Evolutionary conservation across 2,113 vertebrate genomes (phyloP).

Genomic region (Entelurus aequoreus): DNA sequence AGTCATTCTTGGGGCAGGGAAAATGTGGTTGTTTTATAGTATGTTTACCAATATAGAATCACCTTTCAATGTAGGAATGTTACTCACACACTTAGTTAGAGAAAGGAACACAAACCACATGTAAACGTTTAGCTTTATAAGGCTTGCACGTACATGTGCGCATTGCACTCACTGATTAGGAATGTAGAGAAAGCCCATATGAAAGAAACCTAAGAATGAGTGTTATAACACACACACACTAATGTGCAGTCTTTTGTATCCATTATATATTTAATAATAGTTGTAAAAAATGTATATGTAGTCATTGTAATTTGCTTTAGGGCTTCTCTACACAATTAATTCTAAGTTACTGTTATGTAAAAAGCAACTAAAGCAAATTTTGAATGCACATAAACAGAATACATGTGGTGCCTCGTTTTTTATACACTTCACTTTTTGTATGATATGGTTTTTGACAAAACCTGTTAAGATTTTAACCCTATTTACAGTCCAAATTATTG

Average conservation of each 20-base stretch:
- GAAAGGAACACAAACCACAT: conserved; percentile 49
- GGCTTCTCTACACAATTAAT: too few species aligned
- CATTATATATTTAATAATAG: too few species aligned
- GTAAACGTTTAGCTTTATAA: conserved; percentile 57
- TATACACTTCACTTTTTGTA: too few species aligned
- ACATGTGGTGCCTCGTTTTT: too few species aligned
- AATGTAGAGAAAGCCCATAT: conserved; percentile 18
- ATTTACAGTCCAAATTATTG: too few species aligned
- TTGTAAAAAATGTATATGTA: too few species aligned
- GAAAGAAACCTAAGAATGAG: conserved; percentile 12
- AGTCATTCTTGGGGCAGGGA: conserved; percentile 19
- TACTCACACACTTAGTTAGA: conserved; percentile 63
- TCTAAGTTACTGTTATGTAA: too few species aligned
- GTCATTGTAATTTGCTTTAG: too few species aligned
- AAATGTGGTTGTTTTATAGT: conserved; percentile 38
- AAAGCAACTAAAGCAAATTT: too few species aligned
- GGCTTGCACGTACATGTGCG: conserved; percentile 19
- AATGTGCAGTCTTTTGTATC: not conserved
- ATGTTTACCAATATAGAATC: conserved; percentile 44
- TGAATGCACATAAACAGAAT: too few species aligned
- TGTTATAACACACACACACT: not conserved
- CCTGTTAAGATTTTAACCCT: too few species aligned
- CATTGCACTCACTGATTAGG: conserved; percentile 4
- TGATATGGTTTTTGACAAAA: too few species aligned
- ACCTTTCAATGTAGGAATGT: conserved; percentile 58